These are phyloP conservation scores for Diploscapter pachys DNA, from an alignment of 1,140 invertebrate genomes.

Conservation along the genomic window DNA sequence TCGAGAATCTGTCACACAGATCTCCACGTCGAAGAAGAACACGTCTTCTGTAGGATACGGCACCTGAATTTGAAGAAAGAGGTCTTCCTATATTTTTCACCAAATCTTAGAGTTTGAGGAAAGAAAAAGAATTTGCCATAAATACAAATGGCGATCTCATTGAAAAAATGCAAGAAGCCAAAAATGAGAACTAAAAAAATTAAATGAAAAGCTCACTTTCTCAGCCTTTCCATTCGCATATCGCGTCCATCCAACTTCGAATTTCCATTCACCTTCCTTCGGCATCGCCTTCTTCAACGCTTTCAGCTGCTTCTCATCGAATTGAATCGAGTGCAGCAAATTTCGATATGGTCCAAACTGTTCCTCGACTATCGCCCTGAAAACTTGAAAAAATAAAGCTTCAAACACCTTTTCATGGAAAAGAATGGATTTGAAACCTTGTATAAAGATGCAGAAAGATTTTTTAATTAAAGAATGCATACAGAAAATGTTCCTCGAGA, in stretches of 20 bases:
- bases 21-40: conserved; percentile 92
- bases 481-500: conserved; percentile 23
- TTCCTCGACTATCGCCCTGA: background rate
- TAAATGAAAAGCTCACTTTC: background rate
- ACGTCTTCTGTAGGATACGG: conserved; percentile 69
- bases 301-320: background rate
- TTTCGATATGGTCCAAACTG: conserved; percentile 17
- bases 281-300: background rate
- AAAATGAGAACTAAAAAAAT: background rate
- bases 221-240: conserved; percentile 63
- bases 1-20: conserved; percentile 77
- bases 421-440: background rate
- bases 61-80: conserved; percentile 39
- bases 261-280: conserved; percentile 66
- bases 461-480: background rate
- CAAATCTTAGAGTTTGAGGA: too few relatives aligned
- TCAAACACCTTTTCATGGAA: background rate
- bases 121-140: background rate
- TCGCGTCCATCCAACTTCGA: conserved; percentile 76
- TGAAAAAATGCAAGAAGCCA: background rate
- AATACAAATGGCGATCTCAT: background rate
- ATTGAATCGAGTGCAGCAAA: background rate
- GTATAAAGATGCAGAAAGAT: background rate
- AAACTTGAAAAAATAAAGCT: conserved; percentile 1
- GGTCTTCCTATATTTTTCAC: background rate